phyloP scores from a whole-genome alignment of 2,113 vertebrate species.

The Alectura lathami region DNA sequence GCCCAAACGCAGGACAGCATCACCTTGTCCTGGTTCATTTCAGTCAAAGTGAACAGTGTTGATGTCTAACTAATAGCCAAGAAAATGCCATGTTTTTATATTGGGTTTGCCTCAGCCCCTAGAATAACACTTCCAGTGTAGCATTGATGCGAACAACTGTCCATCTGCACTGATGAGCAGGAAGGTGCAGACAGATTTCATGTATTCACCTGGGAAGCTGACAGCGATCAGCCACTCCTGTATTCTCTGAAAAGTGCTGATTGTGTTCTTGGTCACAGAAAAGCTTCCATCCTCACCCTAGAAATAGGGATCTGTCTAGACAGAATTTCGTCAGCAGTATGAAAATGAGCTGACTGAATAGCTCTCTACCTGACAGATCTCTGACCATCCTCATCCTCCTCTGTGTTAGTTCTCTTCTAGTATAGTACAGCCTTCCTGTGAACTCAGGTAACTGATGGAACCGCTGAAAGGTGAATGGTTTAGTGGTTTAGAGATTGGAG shows the following conservation, averaged over 20 bases:
- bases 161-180: neutral
- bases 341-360: neutral
- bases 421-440: neutral
- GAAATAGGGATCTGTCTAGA: neutral
- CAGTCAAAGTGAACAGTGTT: neutral
- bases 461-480: neutral
- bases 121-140: rapidly evolving
- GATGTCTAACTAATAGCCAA: neutral
- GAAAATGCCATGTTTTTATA: neutral
- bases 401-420: neutral
- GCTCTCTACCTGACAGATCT: neutral
- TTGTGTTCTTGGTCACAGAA: neutral
- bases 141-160: neutral
- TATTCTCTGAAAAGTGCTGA: neutral
- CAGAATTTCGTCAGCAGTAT: neutral
- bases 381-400: neutral
- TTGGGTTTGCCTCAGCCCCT: neutral
- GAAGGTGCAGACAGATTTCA: neutral
- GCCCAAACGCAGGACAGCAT: neutral
- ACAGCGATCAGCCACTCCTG: neutral
- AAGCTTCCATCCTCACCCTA: neutral
- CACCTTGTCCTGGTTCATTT: neutral
- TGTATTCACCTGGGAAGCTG: neutral
- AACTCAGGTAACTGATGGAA: neutral
- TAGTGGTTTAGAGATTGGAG: neutral